These are phyloP conservation scores for Hirtodrosophila duncani DNA, from an alignment of 2,888 invertebrate genomes.

Conservation along the genomic window DNA sequence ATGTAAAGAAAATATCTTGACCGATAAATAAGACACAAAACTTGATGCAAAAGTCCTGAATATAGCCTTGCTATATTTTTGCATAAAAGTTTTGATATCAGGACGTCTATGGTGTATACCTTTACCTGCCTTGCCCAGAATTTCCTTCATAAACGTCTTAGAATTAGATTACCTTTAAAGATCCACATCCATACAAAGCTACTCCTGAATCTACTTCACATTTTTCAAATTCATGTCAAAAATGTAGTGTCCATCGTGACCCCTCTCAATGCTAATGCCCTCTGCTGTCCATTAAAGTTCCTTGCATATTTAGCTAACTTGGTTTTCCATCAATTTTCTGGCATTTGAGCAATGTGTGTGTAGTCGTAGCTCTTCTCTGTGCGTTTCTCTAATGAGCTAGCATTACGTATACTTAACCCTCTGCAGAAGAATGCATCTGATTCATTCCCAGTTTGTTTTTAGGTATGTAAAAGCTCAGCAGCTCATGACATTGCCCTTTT, in stretches of 20 bases:
- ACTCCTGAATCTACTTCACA: not conserved
- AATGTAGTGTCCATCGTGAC: not conserved
- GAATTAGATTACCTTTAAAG: no score
- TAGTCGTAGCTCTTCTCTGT: no score
- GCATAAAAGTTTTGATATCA: no score
- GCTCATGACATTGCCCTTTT: conserved; percentile 14
- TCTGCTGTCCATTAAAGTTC: conserved; percentile 28
- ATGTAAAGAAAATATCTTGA: no score
- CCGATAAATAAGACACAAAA: no score
- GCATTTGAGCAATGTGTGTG: no score
- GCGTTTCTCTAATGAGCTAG: conserved; percentile 28
- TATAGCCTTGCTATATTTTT: no score
- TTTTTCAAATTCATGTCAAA: not conserved
- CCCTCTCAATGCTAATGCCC: not conserved
- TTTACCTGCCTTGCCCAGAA: no score
- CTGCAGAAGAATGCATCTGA: no score
- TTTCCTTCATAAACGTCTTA: not conserved
- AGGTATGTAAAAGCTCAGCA: conserved; percentile 28
- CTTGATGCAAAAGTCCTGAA: no score
- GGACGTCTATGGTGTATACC: no score
- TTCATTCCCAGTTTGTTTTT: conserved; percentile 4
- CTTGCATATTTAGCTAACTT: conserved; percentile 24
- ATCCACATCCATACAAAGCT: not conserved
- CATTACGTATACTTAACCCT: conserved; percentile 28
- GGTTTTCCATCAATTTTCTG: not conserved